Percentiles rank a stretch among this genome's conserved stretches.
Conservation (phyloP, 2,888 invertebrate species). For the Agapostemon virescens region DNA sequence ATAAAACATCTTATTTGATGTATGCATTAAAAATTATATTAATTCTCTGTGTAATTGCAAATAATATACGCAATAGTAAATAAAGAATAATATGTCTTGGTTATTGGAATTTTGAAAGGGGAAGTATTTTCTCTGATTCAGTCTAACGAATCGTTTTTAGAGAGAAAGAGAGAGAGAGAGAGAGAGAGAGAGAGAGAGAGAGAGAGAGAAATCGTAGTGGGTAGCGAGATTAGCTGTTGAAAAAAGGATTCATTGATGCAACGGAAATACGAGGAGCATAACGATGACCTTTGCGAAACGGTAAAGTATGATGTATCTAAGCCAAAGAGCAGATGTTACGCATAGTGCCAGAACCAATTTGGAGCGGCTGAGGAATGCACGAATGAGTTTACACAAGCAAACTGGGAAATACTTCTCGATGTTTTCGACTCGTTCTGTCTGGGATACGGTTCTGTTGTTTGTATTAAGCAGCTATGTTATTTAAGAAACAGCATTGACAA, state of each 20-base stretch:
- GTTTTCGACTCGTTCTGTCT: slow-evolving; percentile 24
- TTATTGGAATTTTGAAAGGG: background rate
- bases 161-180: background rate
- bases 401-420: slow-evolving; percentile 33
- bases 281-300: slow-evolving; percentile 64
- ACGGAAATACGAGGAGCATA: slow-evolving; percentile 40
- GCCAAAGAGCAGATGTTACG: slow-evolving; percentile 64
- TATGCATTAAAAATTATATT: background rate
- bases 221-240: slow-evolving; percentile 2
- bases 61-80: background rate
- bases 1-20: background rate
- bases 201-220: background rate
- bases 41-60: background rate
- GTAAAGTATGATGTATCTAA: slow-evolving; percentile 66
- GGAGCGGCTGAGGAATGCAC: slow-evolving; percentile 60
- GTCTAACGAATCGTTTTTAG: background rate
- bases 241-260: slow-evolving; percentile 29
- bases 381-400: slow-evolving; percentile 38
- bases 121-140: background rate
- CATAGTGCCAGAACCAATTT: slow-evolving; percentile 67
- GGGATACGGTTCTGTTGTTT: slow-evolving; percentile 15
- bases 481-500: slow-evolving; percentile 12
- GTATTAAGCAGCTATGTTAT: slow-evolving; percentile 26
- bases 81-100: background rate
- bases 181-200: no score